These are phyloP conservation scores for Diplosoma virens DNA, from an alignment of 23 tunicate species.

Conservation along the genomic window DNA sequence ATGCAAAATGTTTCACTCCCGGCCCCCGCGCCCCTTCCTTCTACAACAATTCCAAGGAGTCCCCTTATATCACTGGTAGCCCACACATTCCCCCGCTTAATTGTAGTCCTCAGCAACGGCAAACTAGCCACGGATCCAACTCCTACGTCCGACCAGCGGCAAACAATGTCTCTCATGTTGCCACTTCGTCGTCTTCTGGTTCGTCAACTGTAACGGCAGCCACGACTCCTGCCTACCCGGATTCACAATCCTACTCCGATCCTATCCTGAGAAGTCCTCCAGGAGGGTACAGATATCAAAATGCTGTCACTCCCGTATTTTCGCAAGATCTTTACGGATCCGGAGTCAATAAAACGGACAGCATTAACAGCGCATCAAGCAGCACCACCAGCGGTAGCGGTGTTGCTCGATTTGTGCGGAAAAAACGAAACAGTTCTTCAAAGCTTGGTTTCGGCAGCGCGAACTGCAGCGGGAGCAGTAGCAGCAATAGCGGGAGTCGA, in stretches of 20 bases:
- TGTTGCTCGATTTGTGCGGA: constrained; percentile 43
- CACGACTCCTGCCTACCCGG: constrained; percentile 30
- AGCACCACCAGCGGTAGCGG: constrained; percentile 39
- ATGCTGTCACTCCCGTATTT: not conserved
- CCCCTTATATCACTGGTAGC: constrained; percentile 7
- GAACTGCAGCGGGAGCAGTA: constrained; percentile 58
- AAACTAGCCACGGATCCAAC: constrained; percentile 20
- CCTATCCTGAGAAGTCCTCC: constrained; percentile 30
- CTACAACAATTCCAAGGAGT: constrained; percentile 11
- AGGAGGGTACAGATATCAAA: not conserved
- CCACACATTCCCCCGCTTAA: not conserved
- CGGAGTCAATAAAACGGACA: constrained; percentile 39
- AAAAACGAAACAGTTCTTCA: constrained; percentile 64
- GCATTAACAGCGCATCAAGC: constrained; percentile 45
- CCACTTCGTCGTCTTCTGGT: constrained; percentile 38
- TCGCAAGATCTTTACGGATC: constrained; percentile 18
- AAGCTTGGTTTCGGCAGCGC: constrained; percentile 1
- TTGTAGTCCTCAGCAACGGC: constrained; percentile 40
- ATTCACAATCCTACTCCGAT: constrained; percentile 13
- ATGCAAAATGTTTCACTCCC: constrained; percentile 2
- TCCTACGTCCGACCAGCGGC: constrained; percentile 10
- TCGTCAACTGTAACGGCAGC: constrained; percentile 26
- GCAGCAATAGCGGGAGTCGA: constrained; percentile 73
- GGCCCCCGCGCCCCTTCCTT: constrained; percentile 34
- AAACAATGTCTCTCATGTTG: not conserved